Evolutionary conservation across 2,113 vertebrate species (phyloP).

Genomic region (Cephalopterus ornatus): DNA sequence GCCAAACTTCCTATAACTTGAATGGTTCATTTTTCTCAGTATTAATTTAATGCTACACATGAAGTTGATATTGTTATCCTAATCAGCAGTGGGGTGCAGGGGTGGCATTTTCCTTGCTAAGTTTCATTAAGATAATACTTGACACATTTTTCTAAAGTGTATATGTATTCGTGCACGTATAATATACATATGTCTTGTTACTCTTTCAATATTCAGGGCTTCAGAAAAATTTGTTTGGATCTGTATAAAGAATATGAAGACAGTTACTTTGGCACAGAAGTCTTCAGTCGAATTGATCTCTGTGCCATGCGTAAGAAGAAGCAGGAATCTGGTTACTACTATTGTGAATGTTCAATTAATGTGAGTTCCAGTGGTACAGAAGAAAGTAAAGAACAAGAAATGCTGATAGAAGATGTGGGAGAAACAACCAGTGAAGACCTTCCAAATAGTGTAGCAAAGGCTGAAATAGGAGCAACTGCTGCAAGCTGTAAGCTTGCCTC

Average conservation of each 20-base stretch:
- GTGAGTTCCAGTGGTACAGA: neutral
- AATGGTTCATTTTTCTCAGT: neutral
- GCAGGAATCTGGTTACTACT: constrained; percentile 58
- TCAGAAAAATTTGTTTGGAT: constrained; percentile 21
- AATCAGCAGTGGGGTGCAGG: fast-evolving
- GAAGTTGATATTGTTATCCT: neutral
- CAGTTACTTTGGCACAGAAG: constrained; percentile 44
- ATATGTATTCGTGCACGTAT: neutral
- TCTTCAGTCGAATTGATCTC: constrained; percentile 51
- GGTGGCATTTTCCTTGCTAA: neutral
- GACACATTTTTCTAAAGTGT: neutral
- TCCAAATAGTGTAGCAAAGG: neutral
- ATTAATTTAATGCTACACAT: neutral
- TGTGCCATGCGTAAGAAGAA: constrained; percentile 67
- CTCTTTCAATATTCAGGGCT: constrained; percentile 28
- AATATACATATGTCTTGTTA: neutral
- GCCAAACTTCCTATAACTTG: neutral
- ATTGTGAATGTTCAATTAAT: constrained; percentile 33
- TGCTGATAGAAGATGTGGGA: neutral
- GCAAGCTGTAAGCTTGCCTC: neutral
- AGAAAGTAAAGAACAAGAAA: neutral
- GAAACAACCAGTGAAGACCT: neutral
- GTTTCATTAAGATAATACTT: neutral
- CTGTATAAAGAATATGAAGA: constrained; percentile 67
- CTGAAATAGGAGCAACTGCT: neutral